phyloP scores from a whole-genome alignment of 2,888 invertebrate species.

The Eupithecia pulchellata region DNA sequence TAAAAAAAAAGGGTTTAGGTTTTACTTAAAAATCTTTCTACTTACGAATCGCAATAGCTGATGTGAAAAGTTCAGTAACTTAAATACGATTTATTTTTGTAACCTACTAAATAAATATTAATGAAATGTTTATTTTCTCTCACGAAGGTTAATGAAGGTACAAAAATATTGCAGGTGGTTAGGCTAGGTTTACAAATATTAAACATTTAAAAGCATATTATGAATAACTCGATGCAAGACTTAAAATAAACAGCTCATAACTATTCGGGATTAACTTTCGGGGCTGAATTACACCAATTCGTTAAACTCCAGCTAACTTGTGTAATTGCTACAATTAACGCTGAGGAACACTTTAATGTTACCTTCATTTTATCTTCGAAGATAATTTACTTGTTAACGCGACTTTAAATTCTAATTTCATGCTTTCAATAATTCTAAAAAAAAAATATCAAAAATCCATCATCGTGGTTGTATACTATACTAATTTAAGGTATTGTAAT shows the following conservation, averaged over 20 bases:
- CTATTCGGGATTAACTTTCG: background rate
- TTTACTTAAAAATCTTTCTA: no score
- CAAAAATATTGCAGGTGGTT: no score
- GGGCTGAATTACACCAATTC: constrained; percentile 11
- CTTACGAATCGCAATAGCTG: no score
- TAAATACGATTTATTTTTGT: no score
- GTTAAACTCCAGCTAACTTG: constrained; percentile 10
- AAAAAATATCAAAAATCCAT: background rate
- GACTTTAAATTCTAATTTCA: background rate
- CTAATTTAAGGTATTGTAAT: background rate
- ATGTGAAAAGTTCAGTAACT: no score
- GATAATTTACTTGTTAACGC: constrained; percentile 4
- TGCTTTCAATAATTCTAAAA: background rate
- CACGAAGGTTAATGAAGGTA: no score
- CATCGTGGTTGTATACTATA: background rate
- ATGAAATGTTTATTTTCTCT: no score
- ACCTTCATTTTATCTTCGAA: constrained; percentile 3
- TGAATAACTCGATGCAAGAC: background rate
- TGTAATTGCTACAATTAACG: constrained; percentile 23
- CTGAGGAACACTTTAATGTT: constrained; percentile 13
- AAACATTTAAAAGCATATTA: no score
- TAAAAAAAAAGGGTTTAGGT: no score
- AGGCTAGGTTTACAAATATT: no score
- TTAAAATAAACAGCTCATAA: background rate
- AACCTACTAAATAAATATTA: no score